These are phyloP conservation scores for Actinopyga echinites DNA, from an alignment of 53 echinoderm and acorn worm species.

Conservation along the genomic window DNA sequence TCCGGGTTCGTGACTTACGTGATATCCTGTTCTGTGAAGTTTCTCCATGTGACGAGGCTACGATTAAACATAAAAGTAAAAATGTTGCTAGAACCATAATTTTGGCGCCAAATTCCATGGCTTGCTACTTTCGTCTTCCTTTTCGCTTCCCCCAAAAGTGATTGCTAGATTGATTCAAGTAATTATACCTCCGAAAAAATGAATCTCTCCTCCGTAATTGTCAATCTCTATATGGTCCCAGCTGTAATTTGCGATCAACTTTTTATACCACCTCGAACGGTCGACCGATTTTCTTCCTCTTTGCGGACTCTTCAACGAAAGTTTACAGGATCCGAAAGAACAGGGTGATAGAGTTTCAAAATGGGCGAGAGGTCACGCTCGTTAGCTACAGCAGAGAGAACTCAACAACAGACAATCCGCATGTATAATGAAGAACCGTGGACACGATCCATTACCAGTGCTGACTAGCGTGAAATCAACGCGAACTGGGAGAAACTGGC, in stretches of 20 bases:
- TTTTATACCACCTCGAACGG: not conserved
- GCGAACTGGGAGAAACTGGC: not conserved
- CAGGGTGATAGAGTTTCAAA: not conserved
- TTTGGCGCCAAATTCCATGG: conserved; percentile 47
- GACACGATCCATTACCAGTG: conserved; percentile 31
- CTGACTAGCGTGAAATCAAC: not conserved
- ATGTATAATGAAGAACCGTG: conserved; percentile 2
- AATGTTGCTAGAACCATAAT: conserved; percentile 40
- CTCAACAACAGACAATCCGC: conserved; percentile 21
- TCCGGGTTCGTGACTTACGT: conserved; percentile 1
- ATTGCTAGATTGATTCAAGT: not conserved
- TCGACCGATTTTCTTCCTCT: conserved; percentile 7
- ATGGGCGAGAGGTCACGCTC: conserved; percentile 10
- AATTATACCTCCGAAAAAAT: not conserved
- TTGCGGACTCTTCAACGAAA: not conserved
- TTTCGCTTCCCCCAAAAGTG: not conserved
- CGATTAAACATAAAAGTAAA: conserved; percentile 45
- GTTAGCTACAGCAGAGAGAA: conserved; percentile 13
- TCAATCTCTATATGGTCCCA: conserved; percentile 7
- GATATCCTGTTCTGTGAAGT: conserved; percentile 23
- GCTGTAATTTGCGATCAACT: not conserved
- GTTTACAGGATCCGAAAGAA: not conserved
- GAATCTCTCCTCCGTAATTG: conserved; percentile 13
- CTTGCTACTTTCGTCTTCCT: not conserved
- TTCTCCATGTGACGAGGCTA: conserved; percentile 36